These are phyloP conservation scores for Arge pagana DNA, from an alignment of 2,888 invertebrate genomes.

Conservation along the genomic window DNA sequence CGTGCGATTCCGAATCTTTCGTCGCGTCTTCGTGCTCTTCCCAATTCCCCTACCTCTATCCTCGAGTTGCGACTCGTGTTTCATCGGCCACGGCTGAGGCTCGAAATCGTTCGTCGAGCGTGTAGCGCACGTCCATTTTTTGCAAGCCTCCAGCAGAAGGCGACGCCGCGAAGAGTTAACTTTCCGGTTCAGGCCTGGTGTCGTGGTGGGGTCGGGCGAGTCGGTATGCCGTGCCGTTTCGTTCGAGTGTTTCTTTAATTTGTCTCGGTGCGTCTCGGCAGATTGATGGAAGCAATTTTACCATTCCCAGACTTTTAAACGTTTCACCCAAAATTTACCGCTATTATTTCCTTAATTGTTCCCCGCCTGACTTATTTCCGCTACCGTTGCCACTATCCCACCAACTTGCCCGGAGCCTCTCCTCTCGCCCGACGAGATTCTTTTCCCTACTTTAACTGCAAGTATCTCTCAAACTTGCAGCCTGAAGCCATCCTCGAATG, in stretches of 20 bases:
- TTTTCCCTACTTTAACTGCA: no score
- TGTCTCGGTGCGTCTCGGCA: conserved; percentile 42
- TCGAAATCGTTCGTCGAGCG: no score
- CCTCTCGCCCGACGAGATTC: no score
- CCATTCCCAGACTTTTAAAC: conserved; percentile 41
- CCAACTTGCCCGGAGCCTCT: no score
- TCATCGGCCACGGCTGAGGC: conserved; percentile 23
- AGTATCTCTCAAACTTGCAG: no score
- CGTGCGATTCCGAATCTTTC: no score
- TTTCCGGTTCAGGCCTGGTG: conserved; percentile 9
- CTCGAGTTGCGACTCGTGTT: conserved; percentile 24
- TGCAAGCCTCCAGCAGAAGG: no score
- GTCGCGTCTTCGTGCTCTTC: no score
- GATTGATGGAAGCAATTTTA: conserved; percentile 54
- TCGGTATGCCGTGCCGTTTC: not conserved
- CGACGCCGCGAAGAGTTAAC: no score
- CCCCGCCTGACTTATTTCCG: conserved; percentile 44
- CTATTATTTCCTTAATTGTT: conserved; percentile 45
- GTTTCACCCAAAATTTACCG: conserved; percentile 47
- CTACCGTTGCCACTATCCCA: conserved; percentile 6
- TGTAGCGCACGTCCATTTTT: no score
- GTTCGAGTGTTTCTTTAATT: conserved; percentile 45
- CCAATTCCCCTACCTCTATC: conserved; percentile 2
- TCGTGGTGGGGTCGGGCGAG: not conserved
- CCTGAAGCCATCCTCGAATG: no score